Conservation (phyloP, 2,888 invertebrate genomes). For the Temnothorax unifasciatus region DNA sequence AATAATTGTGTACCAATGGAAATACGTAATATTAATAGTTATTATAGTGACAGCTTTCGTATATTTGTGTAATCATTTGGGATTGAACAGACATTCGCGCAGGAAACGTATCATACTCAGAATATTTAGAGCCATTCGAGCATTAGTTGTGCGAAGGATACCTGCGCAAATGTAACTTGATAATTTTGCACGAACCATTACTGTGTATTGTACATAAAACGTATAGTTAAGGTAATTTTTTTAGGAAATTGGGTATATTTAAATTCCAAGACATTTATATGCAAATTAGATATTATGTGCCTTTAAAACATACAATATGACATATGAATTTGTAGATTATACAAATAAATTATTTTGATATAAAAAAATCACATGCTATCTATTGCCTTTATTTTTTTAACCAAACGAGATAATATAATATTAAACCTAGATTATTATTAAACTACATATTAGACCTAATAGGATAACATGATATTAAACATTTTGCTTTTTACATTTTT, state of each 20-base stretch:
- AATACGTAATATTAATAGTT: constrained; percentile 76
- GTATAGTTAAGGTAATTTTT: background rate
- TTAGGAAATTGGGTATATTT: background rate
- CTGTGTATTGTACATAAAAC: constrained; percentile 30
- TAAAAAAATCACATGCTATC: constrained; percentile 47
- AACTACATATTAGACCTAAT: no score
- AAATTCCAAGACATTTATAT: constrained; percentile 48
- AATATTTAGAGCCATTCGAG: constrained; percentile 84
- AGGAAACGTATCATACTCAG: constrained; percentile 83
- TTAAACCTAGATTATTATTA: no score
- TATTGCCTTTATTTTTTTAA: constrained; percentile 22
- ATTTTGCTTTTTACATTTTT: constrained; percentile 45
- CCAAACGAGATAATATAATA: background rate
- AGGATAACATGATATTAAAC: constrained; percentile 5
- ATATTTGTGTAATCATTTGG: constrained; percentile 78
- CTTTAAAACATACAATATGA: constrained; percentile 60
- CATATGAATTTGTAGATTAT: constrained; percentile 45
- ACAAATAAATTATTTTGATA: constrained; percentile 64
- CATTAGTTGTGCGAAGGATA: constrained; percentile 83
- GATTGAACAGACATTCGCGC: constrained; percentile 80
- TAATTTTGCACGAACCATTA: background rate
- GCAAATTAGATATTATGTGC: constrained; percentile 65
- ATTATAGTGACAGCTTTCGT: constrained; percentile 76
- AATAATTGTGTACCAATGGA: constrained; percentile 74
- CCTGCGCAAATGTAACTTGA: constrained; percentile 80